These are phyloP conservation scores for Haliclona indistincta DNA, from an alignment of 37 sponge, comb jelly and placozoan genomes.

Conservation along the genomic window DNA sequence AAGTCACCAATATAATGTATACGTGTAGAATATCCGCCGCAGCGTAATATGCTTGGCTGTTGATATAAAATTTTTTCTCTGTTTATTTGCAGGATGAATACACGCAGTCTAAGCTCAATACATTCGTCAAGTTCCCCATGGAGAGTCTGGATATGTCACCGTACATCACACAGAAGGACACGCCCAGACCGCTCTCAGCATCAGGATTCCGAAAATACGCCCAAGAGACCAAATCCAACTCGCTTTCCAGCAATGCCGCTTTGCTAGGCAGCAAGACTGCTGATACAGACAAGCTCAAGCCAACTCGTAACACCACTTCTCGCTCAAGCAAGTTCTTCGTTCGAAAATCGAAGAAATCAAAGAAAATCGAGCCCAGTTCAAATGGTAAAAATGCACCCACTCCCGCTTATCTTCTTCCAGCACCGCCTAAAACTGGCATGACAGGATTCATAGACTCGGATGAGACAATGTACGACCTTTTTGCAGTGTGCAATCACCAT, in stretches of 20 bases:
- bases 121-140: constrained; percentile 81
- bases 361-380: not conserved
- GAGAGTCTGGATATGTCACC: constrained; percentile 82
- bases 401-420: not conserved
- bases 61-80: not conserved
- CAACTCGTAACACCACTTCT: not conserved
- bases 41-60: no score
- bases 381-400: not conserved
- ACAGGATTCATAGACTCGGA: not conserved
- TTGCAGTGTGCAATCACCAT: constrained; percentile 87
- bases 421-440: not conserved
- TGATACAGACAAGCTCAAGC: not conserved
- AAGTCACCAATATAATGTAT: no score
- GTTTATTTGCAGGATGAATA: constrained; percentile 47
- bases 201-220: not conserved
- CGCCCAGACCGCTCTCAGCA: constrained; percentile 18
- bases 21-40: no score
- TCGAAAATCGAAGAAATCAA: constrained; percentile 13
- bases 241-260: constrained; percentile 36
- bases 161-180: constrained; percentile 47
- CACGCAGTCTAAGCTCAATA: constrained; percentile 74
- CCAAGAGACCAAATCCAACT: not conserved
- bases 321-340: not conserved
- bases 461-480: constrained; percentile 78
- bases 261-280: constrained; percentile 23